A percentile compares a stretch with the other conserved stretches of the same genome.
Conservation (phyloP, 2,113 vertebrate genomes). For the Orientallactaga bullata region DNA sequence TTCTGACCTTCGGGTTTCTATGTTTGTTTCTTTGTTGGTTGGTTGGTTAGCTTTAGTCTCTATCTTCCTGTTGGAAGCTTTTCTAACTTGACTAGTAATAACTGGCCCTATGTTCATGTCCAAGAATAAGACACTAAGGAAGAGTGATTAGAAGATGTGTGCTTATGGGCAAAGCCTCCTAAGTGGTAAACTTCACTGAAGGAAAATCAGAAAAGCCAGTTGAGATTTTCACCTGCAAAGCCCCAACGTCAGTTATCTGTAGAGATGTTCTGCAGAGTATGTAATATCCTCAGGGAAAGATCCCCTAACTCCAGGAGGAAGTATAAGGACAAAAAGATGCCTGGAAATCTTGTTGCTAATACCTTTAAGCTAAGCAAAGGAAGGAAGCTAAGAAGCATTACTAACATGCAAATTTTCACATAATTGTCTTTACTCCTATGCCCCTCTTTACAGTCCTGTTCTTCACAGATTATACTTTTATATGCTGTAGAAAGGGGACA, state of each 20-base stretch:
- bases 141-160: neutral
- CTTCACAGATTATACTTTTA: neutral
- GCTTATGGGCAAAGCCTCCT: neutral
- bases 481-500: neutral
- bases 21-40: neutral
- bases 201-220: neutral
- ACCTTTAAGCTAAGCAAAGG: neutral
- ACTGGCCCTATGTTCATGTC: neutral
- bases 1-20: neutral
- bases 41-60: neutral
- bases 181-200: neutral
- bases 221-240: neutral
- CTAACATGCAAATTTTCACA: neutral
- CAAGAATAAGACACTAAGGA: neutral
- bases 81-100: constrained; percentile 10
- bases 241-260: neutral
- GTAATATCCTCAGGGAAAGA: neutral
- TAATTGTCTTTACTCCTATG: neutral
- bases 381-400: neutral
- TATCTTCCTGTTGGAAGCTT: neutral
- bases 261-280: neutral
- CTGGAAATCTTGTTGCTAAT: neutral
- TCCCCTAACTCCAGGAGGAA: neutral
- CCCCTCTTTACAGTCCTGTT: neutral
- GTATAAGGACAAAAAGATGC: neutral